Conservation (phyloP, 2,113 vertebrate species). For the Puntigrus tetrazona region DNA sequence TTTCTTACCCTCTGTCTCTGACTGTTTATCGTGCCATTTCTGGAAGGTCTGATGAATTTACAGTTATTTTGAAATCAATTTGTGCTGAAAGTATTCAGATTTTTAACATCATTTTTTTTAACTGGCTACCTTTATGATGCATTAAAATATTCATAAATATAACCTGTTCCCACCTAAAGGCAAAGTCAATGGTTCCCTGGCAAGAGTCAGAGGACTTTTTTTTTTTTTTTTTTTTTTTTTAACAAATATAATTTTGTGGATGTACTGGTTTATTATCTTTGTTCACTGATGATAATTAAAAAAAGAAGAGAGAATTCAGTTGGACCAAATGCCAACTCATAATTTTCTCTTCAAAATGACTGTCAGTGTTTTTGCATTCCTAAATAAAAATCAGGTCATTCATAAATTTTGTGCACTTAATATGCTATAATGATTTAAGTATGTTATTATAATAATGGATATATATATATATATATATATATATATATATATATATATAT, state of each 20-base stretch:
- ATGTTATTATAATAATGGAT: no score
- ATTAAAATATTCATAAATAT: neutral
- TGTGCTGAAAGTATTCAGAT: neutral
- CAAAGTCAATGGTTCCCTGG: conserved; percentile 66
- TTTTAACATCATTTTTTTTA: neutral
- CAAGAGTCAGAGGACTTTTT: conserved; percentile 77
- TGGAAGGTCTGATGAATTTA: no score
- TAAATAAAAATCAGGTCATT: no score
- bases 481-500: no score
- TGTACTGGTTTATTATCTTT: neutral
- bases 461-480: no score
- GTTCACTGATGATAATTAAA: conserved; percentile 49
- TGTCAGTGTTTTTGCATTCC: conserved; percentile 7
- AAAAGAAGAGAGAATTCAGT: conserved; percentile 82
- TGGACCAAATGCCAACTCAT: conserved; percentile 81
- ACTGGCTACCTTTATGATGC: neutral
- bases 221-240: no score
- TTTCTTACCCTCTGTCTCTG: neutral
- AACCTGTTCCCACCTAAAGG: conserved; percentile 20
- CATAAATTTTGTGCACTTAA: neutral
- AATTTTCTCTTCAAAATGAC: conserved; percentile 41
- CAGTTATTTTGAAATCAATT: neutral
- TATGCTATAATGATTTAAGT: neutral
- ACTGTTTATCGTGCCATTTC: neutral
- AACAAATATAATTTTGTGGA: conserved; percentile 64